Evolutionary conservation across 2,797 vertebrate genomes (phyloP), one percentile per base, ranked within the genome.

Genomic region (Chaunax sp.): DNA sequence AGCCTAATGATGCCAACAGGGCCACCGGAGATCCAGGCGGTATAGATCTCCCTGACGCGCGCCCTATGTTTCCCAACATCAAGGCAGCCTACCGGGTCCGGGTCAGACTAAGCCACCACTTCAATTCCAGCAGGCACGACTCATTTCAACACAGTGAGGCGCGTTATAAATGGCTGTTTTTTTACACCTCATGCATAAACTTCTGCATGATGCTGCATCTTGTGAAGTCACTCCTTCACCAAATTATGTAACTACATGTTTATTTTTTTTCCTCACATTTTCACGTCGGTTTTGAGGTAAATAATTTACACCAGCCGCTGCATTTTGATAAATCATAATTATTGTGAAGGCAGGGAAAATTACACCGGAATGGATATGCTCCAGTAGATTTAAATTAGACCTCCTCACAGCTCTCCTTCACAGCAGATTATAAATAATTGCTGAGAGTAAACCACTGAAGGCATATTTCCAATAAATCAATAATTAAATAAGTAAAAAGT

Each of bases 291-390:
- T 33, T 50, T 56, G 47, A 70, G 64, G 28, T 57, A 46, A 86
- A 82, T 76, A 84, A 84, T 86, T 69, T 87, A 83, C 57, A 78
- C 28, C 68, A 72, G 75, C 65, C 60, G 69, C 77, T 72, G 47
- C 55, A 74, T 86, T 86, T 63, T 69, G 69, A 91, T 89, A 88
- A 89, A 91, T 91, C 87, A 83, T 76, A 90, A 89, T 92, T 91
- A 89, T 83, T 77, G 77, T 80, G 78, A 90, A 86, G 81, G 82
- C 78, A 71, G 72, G 72, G 23, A 67, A 87, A 89, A 90, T 82
- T 88, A 82, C 81, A 80, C 49, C 44, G 70, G 72, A 80, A 83
- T 82, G 84, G 84, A 81, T 82, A 80, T 80, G 86, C 80, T 83
- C 75, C 33, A 51, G 67, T 82, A 82, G 81, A 84, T 82, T 87